These are phyloP conservation scores for Cordilura impudica DNA, from an alignment of 2,888 invertebrate genomes.

Conservation along the genomic window DNA sequence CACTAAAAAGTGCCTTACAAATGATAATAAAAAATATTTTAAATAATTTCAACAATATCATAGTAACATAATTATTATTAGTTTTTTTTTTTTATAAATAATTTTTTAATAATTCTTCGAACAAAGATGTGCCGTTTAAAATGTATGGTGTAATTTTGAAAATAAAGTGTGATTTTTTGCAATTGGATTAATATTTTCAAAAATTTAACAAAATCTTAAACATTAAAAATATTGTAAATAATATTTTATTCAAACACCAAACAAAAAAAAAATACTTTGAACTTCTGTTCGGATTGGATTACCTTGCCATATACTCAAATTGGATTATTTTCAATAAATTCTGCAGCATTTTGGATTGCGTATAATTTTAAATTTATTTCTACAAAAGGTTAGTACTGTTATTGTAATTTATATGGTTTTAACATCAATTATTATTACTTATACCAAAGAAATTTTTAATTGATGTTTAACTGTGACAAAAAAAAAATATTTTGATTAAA, in stretches of 20 bases:
- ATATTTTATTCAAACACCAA: background rate
- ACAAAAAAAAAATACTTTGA: background rate
- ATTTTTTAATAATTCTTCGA: conserved; percentile 5
- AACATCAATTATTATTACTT: too few species aligned
- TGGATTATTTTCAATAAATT: background rate
- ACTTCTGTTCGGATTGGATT: background rate
- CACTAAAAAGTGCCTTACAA: conserved; percentile 51
- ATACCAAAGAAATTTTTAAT: background rate
- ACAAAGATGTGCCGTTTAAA: conserved; percentile 59
- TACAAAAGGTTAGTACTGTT: background rate
- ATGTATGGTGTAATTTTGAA: conserved; percentile 46
- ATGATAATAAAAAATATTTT: conserved; percentile 11
- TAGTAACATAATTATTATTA: background rate
- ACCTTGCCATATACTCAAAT: background rate
- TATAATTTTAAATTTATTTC: background rate
- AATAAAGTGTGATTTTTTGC: conserved; percentile 2
- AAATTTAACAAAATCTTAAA: background rate
- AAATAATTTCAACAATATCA: background rate
- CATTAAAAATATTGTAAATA: background rate
- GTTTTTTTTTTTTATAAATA: background rate
- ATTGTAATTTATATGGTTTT: too few species aligned
- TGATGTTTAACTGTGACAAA: background rate
- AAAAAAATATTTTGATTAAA: too few species aligned
- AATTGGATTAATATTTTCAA: background rate
- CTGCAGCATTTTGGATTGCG: background rate